A percentile compares a stretch with the other conserved stretches of the same genome.
Evolutionary conservation across 2,113 vertebrate species (phyloP).

Genomic region (Forbesichthys papilliferus): DNA sequence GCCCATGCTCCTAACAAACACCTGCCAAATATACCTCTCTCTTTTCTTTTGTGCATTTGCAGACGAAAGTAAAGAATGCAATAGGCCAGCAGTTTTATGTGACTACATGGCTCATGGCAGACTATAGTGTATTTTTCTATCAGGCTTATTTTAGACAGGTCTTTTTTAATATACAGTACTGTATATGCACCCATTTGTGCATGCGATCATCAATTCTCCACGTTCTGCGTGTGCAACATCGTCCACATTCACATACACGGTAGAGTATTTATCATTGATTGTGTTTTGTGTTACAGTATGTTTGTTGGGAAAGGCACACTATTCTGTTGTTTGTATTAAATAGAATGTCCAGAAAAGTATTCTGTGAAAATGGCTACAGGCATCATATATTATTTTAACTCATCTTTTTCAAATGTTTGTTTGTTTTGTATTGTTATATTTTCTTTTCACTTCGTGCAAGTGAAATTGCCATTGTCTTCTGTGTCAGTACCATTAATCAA

Average conservation of each 20-base stretch:
- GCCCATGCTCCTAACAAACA: constrained; percentile 34
- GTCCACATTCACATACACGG: background rate
- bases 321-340: too few species aligned
- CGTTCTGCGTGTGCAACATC: background rate
- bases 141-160: background rate
- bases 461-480: too few species aligned
- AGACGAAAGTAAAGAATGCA: background rate
- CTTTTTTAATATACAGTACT: background rate
- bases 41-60: background rate
- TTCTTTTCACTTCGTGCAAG: too few species aligned
- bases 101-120: background rate
- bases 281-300: background rate
- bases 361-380: too few species aligned
- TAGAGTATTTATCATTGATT: background rate
- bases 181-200: background rate
- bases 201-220: background rate
- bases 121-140: background rate
- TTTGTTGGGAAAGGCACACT: background rate
- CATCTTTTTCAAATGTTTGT: too few species aligned
- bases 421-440: too few species aligned
- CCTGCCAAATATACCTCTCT: constrained; percentile 12
- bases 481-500: too few species aligned
- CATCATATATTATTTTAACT: too few species aligned
- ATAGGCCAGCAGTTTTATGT: background rate
- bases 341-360: too few species aligned